Percentiles rank a stretch among this genome's conserved stretches.
Conservation (phyloP, 2,888 invertebrate species). For the Zelleria hepariella region DNA sequence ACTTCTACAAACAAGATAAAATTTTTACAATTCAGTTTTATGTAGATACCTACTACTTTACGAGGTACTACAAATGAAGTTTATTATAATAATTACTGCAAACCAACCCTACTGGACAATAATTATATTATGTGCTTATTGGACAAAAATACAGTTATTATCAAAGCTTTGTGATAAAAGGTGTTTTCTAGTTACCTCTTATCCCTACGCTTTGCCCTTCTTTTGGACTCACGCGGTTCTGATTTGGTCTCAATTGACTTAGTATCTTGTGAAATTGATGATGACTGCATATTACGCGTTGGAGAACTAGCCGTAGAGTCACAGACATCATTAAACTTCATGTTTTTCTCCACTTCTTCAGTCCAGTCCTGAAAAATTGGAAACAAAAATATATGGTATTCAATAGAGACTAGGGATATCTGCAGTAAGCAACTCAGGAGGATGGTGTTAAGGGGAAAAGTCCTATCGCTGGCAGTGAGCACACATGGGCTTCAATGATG, state of each 20-base stretch:
- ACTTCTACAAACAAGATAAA: constrained; percentile 42
- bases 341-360: constrained; percentile 65
- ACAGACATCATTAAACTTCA: constrained; percentile 53
- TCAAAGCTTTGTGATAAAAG: too few species aligned
- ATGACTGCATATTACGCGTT: constrained; percentile 35
- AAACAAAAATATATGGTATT: neutral
- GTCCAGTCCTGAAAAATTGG: constrained; percentile 53
- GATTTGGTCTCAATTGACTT: constrained; percentile 21
- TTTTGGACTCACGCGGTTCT: constrained; percentile 45
- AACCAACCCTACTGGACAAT: too few species aligned
- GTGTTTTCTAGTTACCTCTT: constrained; percentile 37
- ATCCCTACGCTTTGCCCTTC: constrained; percentile 50
- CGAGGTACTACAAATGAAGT: too few species aligned
- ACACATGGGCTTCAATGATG: too few species aligned
- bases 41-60: too few species aligned
- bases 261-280: constrained; percentile 35
- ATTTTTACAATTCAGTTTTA: too few species aligned
- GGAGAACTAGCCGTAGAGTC: constrained; percentile 47
- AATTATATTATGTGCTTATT: too few species aligned
- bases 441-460: too few species aligned
- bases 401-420: neutral
- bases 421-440: too few species aligned
- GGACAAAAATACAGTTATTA: too few species aligned
- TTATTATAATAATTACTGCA: too few species aligned
- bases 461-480: too few species aligned